These are phyloP conservation scores for Ictalurus punctatus DNA, from an alignment of 2,113 vertebrate species.

Conservation along the genomic window DNA sequence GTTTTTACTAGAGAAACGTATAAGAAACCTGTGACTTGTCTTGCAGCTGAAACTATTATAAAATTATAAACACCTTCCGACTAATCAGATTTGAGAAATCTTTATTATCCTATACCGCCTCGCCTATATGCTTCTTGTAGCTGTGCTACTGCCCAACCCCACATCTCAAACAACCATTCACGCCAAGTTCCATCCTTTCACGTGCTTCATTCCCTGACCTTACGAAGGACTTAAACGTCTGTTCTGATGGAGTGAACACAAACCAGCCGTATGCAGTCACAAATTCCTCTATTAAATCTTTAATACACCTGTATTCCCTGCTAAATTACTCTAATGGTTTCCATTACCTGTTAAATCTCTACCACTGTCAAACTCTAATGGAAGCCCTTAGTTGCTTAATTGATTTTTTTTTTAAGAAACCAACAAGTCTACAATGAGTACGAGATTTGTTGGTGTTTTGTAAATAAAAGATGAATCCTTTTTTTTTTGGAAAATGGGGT, in stretches of 20 bases:
- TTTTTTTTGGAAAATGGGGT: not conserved
- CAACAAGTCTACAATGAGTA: not conserved
- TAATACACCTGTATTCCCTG: not conserved
- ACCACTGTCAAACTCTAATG: not conserved
- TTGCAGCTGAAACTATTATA: not conserved
- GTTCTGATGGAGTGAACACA: not conserved
- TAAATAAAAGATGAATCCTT: not conserved
- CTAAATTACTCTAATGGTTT: not conserved
- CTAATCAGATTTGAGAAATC: not conserved
- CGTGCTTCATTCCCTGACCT: not conserved
- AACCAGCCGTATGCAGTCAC: not conserved
- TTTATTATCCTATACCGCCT: not conserved
- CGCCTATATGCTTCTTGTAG: too few relatives aligned
- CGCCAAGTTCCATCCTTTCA: not conserved
- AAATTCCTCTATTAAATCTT: not conserved
- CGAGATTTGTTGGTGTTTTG: not conserved
- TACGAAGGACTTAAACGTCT: not conserved
- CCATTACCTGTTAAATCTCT: not conserved
- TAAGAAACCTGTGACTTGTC: not conserved
- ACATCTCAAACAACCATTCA: not conserved
- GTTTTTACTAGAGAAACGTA: not conserved
- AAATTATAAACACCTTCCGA: not conserved
- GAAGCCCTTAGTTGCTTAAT: not conserved
- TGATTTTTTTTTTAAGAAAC: not conserved
- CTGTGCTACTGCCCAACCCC: not conserved